Evolutionary conservation across 2,113 vertebrate genomes (phyloP).

Genomic region (Chrysochloris asiatica): DNA sequence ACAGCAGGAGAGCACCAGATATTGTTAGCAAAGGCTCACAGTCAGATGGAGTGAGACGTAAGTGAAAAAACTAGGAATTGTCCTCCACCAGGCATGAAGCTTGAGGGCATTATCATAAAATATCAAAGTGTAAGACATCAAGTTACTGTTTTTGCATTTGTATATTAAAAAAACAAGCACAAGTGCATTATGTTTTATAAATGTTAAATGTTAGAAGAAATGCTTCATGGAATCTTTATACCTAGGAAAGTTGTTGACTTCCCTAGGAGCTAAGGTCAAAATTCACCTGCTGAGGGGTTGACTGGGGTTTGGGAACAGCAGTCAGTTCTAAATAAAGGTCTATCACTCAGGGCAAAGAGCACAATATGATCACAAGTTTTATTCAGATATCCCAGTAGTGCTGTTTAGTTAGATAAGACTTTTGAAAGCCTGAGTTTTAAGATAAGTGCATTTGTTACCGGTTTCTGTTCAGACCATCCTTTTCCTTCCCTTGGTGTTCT

Average conservation of each 20-base stretch:
- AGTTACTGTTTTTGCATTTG: too few relatives aligned
- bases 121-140: background rate
- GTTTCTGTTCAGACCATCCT: too few relatives aligned
- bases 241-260: background rate
- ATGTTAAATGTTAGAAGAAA: background rate
- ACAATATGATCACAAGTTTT: too few relatives aligned
- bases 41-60: background rate
- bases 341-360: background rate
- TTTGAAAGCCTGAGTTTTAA: background rate
- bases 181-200: too few relatives aligned
- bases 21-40: too few relatives aligned
- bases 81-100: background rate
- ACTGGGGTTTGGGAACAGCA: background rate
- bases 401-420: too few relatives aligned
- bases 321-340: background rate
- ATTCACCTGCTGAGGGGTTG: background rate
- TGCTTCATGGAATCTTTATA: background rate
- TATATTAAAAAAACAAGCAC: too few relatives aligned
- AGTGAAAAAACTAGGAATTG: background rate
- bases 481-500: background rate
- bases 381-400: background rate
- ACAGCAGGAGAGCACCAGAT: background rate
- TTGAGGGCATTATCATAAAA: background rate
- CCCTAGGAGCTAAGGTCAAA: background rate
- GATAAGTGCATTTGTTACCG: background rate